Evolutionary conservation across 2,888 invertebrate genomes (phyloP), one percentile per base, ranked within the genome.

Genomic region (Baccha elongata): DNA sequence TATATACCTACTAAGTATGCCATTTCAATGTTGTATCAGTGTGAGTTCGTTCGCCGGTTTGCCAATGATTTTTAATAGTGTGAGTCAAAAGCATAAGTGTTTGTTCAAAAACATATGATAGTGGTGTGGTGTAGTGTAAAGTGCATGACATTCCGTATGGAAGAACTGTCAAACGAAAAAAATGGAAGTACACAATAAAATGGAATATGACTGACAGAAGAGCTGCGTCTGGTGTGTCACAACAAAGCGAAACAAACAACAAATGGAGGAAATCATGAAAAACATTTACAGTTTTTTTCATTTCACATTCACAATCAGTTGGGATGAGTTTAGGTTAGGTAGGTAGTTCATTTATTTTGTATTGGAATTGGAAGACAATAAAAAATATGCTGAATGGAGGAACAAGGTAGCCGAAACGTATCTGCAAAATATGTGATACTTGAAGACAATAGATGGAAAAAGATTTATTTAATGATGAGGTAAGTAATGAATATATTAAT

Each of bases 41-140:
- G 42, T 76, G 68, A 52, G 15, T 83, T 65, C 26, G 65, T 62
- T 58, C 72, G 76, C 83, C 83, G 83, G 81, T 76, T 81, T 81
- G 69, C 65, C 67, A 72, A 72, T 64, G 46, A 35, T 17, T n/a
- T 42, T 3, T n/a, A 0, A 6, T 15, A 32, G 40, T 71, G 65
- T 81, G 52, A 8, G 11, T 58, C 4, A 32, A 8, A 7, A 1
- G 8, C 4, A 8, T 23, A 4, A 15, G 44, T 60, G n/a, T 26
- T 1, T n/a, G 64, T 40, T 11, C 2, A 58, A 42, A 10, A 21
- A 48, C 48, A 23, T 48, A 44, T 42, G 29, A 32, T 48, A 13
- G 44, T 69, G 17, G 23, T 58, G 42, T 60, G 10, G 72, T 65
- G 23, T 32, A 23, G 46, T 44, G 68, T 62, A 37, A 26, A 73